These are phyloP conservation scores for Xyliphius kryptos DNA, from an alignment of 2,113 vertebrate species.

Conservation along the genomic window DNA sequence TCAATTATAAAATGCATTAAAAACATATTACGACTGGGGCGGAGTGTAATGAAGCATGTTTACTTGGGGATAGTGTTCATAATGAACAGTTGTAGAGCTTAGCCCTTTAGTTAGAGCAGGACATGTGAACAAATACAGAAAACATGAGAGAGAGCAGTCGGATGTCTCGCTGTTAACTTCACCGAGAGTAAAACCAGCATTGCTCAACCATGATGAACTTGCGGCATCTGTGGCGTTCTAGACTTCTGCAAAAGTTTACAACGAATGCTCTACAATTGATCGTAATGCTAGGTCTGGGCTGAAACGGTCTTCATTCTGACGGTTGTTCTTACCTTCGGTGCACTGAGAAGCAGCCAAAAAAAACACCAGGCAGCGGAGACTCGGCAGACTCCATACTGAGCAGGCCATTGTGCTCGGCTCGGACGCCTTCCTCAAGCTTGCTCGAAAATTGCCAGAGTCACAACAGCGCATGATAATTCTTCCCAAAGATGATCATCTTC, in stretches of 20 bases:
- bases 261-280: too few relatives aligned
- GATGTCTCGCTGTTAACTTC: too few relatives aligned
- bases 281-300: too few relatives aligned
- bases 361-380: constrained; percentile 87
- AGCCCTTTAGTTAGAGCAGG: constrained; percentile 51
- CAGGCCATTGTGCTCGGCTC: constrained; percentile 83
- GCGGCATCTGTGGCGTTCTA: too few relatives aligned
- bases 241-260: too few relatives aligned
- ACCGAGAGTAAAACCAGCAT: too few relatives aligned
- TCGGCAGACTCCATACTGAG: constrained; percentile 87
- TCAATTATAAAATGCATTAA: constrained; percentile 79
- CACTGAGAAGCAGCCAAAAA: constrained; percentile 83
- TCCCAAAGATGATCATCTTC: constrained; percentile 79
- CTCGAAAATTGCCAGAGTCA: constrained; percentile 76
- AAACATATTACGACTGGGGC: constrained; percentile 72
- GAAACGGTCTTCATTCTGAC: too few relatives aligned
- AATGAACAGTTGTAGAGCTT: constrained; percentile 67
- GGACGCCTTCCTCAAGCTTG: constrained; percentile 71
- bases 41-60: constrained; percentile 75
- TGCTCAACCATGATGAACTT: too few relatives aligned
- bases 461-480: constrained; percentile 77
- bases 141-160: too few relatives aligned
- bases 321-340: constrained; percentile 96
- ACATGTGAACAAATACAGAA: constrained; percentile 38
- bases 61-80: constrained; percentile 71